A percentile compares a stretch with the other conserved stretches of the same genome.
Conservation (phyloP, 2,888 invertebrate genomes). For the Nineta flava region DNA sequence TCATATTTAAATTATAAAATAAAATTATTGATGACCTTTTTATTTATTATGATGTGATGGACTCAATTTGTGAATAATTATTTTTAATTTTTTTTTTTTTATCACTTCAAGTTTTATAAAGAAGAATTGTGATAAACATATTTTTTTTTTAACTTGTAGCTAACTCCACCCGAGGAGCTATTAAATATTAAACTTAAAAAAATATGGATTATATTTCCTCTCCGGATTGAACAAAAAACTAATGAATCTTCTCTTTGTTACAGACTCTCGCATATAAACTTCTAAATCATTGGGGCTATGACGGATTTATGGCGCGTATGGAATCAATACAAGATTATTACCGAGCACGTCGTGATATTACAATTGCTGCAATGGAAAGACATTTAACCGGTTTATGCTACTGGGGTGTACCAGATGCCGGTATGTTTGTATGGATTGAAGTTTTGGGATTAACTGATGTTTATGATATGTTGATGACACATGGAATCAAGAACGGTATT, state of each 20-base stretch:
- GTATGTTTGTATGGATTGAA: constrained; percentile 66
- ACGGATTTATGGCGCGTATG: constrained; percentile 43
- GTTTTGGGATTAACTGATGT: constrained; percentile 52
- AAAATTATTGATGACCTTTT: too few relatives aligned
- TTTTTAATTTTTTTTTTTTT: too few relatives aligned
- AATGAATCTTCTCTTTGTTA: constrained; percentile 11
- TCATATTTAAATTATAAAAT: too few relatives aligned
- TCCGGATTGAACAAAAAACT: too few relatives aligned
- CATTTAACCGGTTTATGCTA: constrained; percentile 44
- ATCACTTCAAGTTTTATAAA: too few relatives aligned
- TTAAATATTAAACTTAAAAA: too few relatives aligned
- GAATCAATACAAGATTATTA: constrained; percentile 43
- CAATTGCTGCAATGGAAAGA: constrained; percentile 39
- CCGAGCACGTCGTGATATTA: constrained; percentile 40
- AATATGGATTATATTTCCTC: too few relatives aligned
- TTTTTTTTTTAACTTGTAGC: too few relatives aligned
- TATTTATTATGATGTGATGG: too few relatives aligned
- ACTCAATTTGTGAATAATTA: too few relatives aligned
- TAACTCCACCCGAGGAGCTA: too few relatives aligned
- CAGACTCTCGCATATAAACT: constrained; percentile 40
- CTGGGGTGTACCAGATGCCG: constrained; percentile 50
- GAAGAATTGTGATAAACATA: too few relatives aligned
- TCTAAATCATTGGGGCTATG: constrained; percentile 39
- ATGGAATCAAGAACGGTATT: constrained; percentile 49
- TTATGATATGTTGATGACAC: constrained; percentile 52